These are phyloP conservation scores for Pterocles burchelli DNA, from an alignment of 2,113 vertebrate genomes.

Conservation along the genomic window DNA sequence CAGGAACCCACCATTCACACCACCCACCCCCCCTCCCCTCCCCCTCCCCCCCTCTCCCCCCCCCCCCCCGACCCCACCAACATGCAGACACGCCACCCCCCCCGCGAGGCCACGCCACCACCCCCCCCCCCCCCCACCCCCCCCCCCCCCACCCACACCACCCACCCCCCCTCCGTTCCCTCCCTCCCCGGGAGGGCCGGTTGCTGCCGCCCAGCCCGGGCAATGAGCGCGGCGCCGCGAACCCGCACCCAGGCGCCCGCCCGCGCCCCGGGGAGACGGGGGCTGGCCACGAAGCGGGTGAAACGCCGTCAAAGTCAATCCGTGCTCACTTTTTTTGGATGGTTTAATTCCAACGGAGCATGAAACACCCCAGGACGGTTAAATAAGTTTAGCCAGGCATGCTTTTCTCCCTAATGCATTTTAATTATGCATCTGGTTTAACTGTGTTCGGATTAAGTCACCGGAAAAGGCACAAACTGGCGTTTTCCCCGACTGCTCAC, in stretches of 20 bases:
- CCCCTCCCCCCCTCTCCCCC: too few species aligned
- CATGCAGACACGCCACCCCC: too few species aligned
- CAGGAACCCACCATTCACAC: background rate
- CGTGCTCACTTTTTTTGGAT: slow-evolving; percentile 79
- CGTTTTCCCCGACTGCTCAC: slow-evolving; percentile 48
- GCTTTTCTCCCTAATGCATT: slow-evolving; percentile 73
- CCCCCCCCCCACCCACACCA: background rate
- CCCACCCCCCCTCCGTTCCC: background rate
- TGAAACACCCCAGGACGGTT: slow-evolving; percentile 76
- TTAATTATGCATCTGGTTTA: slow-evolving; percentile 81
- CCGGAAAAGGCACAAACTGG: slow-evolving; percentile 67
- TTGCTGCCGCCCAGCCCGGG: background rate
- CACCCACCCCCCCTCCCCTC: background rate
- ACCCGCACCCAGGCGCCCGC: slow-evolving; percentile 4
- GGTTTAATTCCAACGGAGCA: slow-evolving; percentile 78
- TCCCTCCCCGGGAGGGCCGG: background rate
- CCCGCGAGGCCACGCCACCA: too few species aligned
- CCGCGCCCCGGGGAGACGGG: slow-evolving; percentile 58
- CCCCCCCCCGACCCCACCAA: background rate
- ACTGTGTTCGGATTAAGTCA: slow-evolving; percentile 76
- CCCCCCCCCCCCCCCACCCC: too few species aligned
- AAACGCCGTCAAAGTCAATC: slow-evolving; percentile 79
- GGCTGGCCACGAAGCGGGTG: slow-evolving; percentile 49
- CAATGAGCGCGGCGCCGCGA: background rate
- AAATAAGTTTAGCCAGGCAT: slow-evolving; percentile 79